Evolutionary conservation across 2,888 invertebrate species (phyloP), one percentile per base, ranked within the genome.

Genomic region (Agrochola litura): DNA sequence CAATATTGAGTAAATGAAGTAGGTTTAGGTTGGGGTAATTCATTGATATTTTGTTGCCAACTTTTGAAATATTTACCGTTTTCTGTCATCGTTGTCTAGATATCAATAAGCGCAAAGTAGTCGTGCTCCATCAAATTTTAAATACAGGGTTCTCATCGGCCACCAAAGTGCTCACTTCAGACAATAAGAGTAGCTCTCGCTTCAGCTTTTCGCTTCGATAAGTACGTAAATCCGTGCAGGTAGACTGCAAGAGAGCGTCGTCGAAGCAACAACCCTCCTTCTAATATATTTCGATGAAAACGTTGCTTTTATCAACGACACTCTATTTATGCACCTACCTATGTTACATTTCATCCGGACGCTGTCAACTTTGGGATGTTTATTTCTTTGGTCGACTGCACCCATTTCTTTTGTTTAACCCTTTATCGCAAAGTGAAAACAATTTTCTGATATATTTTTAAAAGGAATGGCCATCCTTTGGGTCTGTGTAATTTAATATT

Each of bases 201-300:
- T 73, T 71, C 78, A 66, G 64, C 73, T 78, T 75, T 77, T 73
- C 72, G 37, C 77, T 73, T 64, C 69, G 75, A 71, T 76, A 76
- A 73, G 64, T 73, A 78, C 41, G 52, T 73, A 84, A 73, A 84
- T 84, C 78, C 73, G 14, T 66, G 78, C 60, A 73, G 73, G 64
- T 75, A 61, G 54, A 37, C 76, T 73, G 70, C 66, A 73, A 75
- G 66, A 77, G 43, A 25, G 30, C n/a, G 54, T 63, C 22, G 49
- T 41, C 37, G 56, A 74, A 61, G 56, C 37, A 68, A 77, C 25
- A 75, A 41, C 19, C 25, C 30, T 52, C 25, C 12, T 58, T 73
- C 54, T 71, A 73, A 82, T 70, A 82, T 77, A 79, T 84, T 82
- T 79, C 65, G 46, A 63, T 69, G 41, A 74, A 84, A 68, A 75